Evolutionary conservation across 2,797 vertebrate genomes (phyloP), one percentile per base, ranked within the genome.

Genomic region (Anabas testudineus): DNA sequence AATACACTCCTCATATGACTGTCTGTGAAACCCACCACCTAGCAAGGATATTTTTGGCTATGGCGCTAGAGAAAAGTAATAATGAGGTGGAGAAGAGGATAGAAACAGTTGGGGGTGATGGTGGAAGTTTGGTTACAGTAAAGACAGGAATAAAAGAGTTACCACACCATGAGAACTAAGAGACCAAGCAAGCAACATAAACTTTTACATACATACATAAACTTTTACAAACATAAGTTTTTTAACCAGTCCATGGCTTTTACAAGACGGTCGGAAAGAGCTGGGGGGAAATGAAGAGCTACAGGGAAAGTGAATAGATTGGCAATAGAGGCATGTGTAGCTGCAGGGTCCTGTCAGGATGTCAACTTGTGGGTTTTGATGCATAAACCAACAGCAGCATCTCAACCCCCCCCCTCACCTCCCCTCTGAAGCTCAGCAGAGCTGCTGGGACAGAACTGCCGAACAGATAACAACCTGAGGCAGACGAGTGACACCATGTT

Each of bases 321-420:
- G 69, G 64, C 10, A 10, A 57, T 39, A 26, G 45, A 66, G 39
- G 19, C 43, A 21, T 0, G 18, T 54, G 62, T 59, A 58, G 68
- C 78, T 81, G 78, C 74, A 73, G 86, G 76, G 46, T 73, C 42
- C 68, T 73, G 85, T 76, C 81, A 74, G 73, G 46, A 22, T 74
- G 83, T 80, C 81, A 79, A 74, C 54, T 59, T 47, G 34, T 53
- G 56, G 60, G 45, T 71, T 78, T 79, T 71, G 78, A 90, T 87
- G 76, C 87, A 86, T 88, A 86, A 91, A 82, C 72, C 78, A 88
- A 74, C 74, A 81, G 76, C 63, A 83, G 67, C 74, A 37, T 74
- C 53, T 78, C 70, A 61, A 49, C 67, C 62, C 51, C 74, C 3
- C n/a, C n/a, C n/a, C n/a, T n/a, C n/a, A n/a, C n/a, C n/a, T n/a